phyloP scores from a whole-genome alignment of 1,140 invertebrate genomes.

The Thaumetopoea pityocampa region DNA sequence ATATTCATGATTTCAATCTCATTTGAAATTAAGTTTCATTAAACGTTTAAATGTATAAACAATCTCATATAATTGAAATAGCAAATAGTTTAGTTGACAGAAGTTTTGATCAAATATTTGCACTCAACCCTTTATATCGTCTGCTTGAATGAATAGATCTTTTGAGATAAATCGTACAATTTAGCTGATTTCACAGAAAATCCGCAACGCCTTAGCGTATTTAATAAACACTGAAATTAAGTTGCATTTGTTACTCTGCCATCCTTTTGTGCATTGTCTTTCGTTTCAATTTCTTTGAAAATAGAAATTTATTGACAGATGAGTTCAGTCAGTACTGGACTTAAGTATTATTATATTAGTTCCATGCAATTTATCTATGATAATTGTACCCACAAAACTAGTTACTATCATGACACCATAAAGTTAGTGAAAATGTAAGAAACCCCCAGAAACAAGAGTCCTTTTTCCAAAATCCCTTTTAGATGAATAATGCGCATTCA shows the following conservation, averaged over 20 bases:
- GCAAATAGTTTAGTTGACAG: constrained; percentile 4
- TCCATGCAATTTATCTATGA: background rate
- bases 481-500: background rate
- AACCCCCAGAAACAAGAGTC: constrained; percentile 5
- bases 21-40: constrained; percentile 8
- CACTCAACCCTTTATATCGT: constrained; percentile 15
- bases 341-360: background rate
- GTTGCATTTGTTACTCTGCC: constrained; percentile 28
- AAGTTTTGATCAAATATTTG: constrained; percentile 15
- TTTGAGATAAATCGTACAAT: constrained; percentile 29
- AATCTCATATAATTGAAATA: constrained; percentile 2
- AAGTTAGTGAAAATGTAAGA: constrained; percentile 24
- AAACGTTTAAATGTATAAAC: background rate
- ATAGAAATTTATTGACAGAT: no score
- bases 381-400: constrained; percentile 1
- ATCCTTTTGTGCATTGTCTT: constrained; percentile 30
- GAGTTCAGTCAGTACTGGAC: no score
- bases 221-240: constrained; percentile 37
- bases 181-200: constrained; percentile 24
- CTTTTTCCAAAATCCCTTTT: constrained; percentile 4
- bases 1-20: constrained; percentile 7
- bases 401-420: constrained; percentile 16
- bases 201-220: constrained; percentile 26
- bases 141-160: constrained; percentile 19
- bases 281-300: no score